Evolutionary conservation across 2,797 vertebrate species (phyloP), one percentile per base, ranked within the genome.

Genomic region (Lycodopsis pacificus): DNA sequence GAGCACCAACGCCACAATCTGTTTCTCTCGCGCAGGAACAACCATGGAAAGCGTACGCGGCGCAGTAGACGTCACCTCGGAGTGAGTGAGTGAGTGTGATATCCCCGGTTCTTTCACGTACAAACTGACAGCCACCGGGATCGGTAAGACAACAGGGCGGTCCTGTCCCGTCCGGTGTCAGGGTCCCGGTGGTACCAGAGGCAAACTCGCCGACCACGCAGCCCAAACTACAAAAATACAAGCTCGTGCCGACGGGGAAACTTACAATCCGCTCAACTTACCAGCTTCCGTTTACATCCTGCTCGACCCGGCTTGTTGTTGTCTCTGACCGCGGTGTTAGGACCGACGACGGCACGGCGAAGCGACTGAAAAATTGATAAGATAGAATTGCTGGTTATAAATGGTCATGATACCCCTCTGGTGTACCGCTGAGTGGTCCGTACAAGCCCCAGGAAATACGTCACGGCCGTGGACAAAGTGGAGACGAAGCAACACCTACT

Each of bases 371-470:
- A 71, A 84, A 71, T 17, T 79, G 86, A 83, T 83, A 81, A 77
- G 46, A 46, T 79, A 65, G 62, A 89, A 69, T 72, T 66, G 88
- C 86, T 91, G 90, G 88, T 86, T 92, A 92, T 91, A 94, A 93
- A 93, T 88, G 93, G 91, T 93, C 93, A 93, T 91, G 90, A 93
- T 91, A 90, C 66, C 90, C 91, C 92, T 89, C 88, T 62, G 84
- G 87, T 87, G 88, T 73, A 79, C 84, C 88, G 71, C 90, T 90
- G 93, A 94, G 89, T 93, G 90, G 90, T 92, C 91, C 72, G 80
- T 76, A 80, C 91, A 75, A 93, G 93, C 94, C 94, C 92, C 94
- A 95, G 95, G 95, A 96, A 96, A 95, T 94, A 95, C 95, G 95
- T 96, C 94, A 96, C 88, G 64, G 64, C 75, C 63, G 79, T 40